A percentile compares a stretch with the other conserved stretches of the same genome.
Conservation (phyloP, 1,140 invertebrate species). For the Drosophila simulans region DNA sequence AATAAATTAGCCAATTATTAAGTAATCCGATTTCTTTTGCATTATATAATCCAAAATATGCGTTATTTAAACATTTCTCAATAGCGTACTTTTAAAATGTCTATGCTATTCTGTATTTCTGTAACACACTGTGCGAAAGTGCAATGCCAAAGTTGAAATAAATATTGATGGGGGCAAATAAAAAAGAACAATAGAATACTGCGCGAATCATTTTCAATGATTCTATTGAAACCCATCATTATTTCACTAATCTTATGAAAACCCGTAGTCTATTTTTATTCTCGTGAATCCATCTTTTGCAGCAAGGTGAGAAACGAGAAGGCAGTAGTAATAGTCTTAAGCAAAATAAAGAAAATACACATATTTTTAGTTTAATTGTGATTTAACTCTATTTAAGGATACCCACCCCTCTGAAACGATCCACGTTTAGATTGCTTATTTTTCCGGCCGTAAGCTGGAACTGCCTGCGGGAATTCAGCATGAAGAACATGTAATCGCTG, state of each 20-base stretch:
- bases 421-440: conserved; percentile 69
- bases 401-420: conserved; percentile 63
- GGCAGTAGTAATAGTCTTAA: conserved; percentile 78
- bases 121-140: conserved; percentile 14
- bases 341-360: not conserved
- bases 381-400: not conserved
- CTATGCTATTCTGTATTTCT: not conserved
- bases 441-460: conserved; percentile 76
- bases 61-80: conserved; percentile 1
- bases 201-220: conserved; percentile 20
- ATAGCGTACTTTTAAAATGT: not conserved
- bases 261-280: conserved; percentile 25
- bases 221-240: conserved; percentile 3
- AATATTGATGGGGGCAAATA: conserved; percentile 8
- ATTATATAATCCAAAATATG: not conserved
- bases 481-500: conserved; percentile 67
- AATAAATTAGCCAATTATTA: not conserved
- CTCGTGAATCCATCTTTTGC: conserved; percentile 71
- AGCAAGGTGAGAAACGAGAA: conserved; percentile 78
- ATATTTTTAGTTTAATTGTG: not conserved
- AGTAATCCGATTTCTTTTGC: not conserved
- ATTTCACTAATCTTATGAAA: conserved; percentile 19
- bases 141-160: conserved; percentile 38
- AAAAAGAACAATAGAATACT: conserved; percentile 7
- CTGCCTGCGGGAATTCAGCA: conserved; percentile 54